phyloP scores from a whole-genome alignment of 2,888 invertebrate genomes.

The Epirrhoe alternata region DNA sequence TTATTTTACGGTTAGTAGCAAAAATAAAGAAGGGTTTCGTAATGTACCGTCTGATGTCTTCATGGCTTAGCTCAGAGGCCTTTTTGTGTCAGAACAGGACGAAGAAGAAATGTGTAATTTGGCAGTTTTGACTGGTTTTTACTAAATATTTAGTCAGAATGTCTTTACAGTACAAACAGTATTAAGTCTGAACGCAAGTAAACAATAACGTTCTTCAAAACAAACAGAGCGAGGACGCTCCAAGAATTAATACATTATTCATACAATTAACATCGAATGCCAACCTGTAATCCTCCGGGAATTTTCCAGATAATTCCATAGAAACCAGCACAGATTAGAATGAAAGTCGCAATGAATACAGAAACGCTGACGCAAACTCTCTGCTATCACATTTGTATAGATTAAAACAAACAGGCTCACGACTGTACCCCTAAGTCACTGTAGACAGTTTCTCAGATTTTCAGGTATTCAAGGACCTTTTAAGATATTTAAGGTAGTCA shows the following conservation, averaged over 20 bases:
- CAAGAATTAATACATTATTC: conserved; percentile 42
- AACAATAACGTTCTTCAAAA: conserved; percentile 41
- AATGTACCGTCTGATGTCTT: no score
- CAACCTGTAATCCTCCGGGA: conserved; percentile 12
- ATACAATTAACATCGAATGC: conserved; percentile 31
- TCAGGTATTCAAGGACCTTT: no score
- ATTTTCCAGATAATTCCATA: conserved; percentile 18
- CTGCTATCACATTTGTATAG: neutral
- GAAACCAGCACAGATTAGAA: conserved; percentile 10
- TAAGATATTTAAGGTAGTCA: no score
- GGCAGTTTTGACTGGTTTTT: no score
- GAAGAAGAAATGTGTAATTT: no score
- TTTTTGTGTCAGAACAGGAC: no score
- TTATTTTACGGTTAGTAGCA: neutral
- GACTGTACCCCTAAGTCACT: no score
- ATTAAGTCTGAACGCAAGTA: neutral
- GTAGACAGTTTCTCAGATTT: no score
- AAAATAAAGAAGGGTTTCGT: no score
- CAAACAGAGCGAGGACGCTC: conserved; percentile 53
- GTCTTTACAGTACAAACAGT: neutral
- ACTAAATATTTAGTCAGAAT: no score
- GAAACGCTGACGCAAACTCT: conserved; percentile 4
- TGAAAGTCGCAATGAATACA: conserved; percentile 9
- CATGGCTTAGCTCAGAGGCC: no score
- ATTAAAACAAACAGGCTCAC: no score